Evolutionary conservation across 2,797 vertebrate species (phyloP).

Genomic region (Dermochelys coriacea): DNA sequence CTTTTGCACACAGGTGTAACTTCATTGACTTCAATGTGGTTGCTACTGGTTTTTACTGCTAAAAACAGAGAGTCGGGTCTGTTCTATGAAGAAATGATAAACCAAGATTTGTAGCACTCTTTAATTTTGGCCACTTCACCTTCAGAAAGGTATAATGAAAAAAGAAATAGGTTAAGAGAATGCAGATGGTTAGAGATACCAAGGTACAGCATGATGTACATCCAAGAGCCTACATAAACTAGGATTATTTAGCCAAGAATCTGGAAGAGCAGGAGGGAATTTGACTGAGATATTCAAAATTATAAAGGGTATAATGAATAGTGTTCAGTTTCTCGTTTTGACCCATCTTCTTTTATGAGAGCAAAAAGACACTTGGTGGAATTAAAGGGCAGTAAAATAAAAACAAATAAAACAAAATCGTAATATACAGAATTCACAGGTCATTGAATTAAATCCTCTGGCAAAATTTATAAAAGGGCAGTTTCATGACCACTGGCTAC

Average conservation of each 20-base stretch:
- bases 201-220: background rate
- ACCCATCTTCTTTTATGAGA: background rate
- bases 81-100: background rate
- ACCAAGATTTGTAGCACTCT: background rate
- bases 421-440: background rate
- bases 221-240: background rate
- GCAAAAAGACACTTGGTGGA: background rate
- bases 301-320: background rate
- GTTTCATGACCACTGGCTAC: background rate
- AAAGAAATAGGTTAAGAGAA: background rate
- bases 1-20: background rate
- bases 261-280: background rate
- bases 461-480: background rate
- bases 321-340: background rate
- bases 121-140: background rate
- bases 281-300: background rate
- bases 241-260: background rate
- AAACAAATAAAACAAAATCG: background rate
- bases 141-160: background rate
- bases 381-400: background rate
- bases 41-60: background rate
- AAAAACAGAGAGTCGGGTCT: background rate
- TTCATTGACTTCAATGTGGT: background rate
- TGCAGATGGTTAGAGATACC: background rate
- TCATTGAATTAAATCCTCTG: background rate